Conservation (phyloP, 1,140 invertebrate species). For the Acromyrmex heyeri region DNA sequence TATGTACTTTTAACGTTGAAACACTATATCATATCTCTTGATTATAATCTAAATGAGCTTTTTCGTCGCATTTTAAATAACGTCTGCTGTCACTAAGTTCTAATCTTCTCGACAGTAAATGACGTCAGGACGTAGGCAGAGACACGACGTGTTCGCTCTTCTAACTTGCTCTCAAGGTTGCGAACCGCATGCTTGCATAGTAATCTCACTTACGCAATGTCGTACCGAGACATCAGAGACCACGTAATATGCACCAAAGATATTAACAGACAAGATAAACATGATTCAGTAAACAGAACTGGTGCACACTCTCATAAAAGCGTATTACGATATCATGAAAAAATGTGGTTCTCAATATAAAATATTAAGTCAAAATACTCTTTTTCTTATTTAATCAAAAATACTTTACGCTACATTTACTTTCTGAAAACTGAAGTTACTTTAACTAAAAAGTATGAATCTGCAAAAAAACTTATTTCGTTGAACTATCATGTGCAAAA, state of each 20-base stretch:
- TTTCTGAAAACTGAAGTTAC: neutral
- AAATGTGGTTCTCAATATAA: neutral
- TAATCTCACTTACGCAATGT: slow-evolving; percentile 71
- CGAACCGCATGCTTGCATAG: slow-evolving; percentile 40
- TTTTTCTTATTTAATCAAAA: neutral
- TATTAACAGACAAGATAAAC: slow-evolving; percentile 40
- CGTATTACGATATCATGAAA: neutral
- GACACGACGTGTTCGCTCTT: slow-evolving; percentile 27
- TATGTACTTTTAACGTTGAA: too few species aligned
- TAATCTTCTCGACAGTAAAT: slow-evolving; percentile 19
- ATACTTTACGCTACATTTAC: neutral
- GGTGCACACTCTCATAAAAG: neutral
- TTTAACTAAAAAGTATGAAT: slow-evolving; percentile 33
- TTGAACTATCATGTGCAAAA: slow-evolving; percentile 70
- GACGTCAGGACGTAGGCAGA: slow-evolving; percentile 52
- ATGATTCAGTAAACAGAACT: slow-evolving; percentile 4
- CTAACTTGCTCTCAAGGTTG: slow-evolving; percentile 68
- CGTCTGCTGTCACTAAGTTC: slow-evolving; percentile 1
- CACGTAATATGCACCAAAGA: slow-evolving; percentile 40
- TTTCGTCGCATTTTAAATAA: neutral
- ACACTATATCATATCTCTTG: too few species aligned
- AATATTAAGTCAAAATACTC: neutral
- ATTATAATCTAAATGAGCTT: neutral
- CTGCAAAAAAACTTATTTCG: slow-evolving; percentile 45
- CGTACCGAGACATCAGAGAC: slow-evolving; percentile 27